phyloP scores from a whole-genome alignment of 2,797 vertebrate species.

The Morelia viridis region DNA sequence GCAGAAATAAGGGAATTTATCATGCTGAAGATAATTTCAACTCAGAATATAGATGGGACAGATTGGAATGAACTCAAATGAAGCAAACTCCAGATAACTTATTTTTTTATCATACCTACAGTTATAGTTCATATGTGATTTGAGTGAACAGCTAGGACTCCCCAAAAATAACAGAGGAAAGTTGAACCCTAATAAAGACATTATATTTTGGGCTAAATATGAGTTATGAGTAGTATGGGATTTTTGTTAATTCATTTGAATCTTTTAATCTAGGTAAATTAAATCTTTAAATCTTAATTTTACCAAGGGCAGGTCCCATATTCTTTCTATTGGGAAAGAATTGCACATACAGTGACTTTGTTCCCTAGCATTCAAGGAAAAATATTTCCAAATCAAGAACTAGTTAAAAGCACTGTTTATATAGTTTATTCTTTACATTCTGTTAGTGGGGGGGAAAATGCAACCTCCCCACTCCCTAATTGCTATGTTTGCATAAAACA shows the following conservation, averaged over 20 bases:
- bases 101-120: not conserved
- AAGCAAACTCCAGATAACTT: not conserved
- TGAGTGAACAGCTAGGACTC: no score
- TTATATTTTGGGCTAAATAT: not conserved
- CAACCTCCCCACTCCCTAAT: no score
- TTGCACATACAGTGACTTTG: not conserved
- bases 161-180: not conserved
- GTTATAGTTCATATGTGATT: not conserved
- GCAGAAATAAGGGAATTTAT: conserved; percentile 21
- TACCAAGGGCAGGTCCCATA: not conserved
- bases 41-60: conserved; percentile 13
- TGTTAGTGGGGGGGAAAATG: not conserved
- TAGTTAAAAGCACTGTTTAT: not conserved
- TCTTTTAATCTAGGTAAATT: not conserved
- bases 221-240: not conserved
- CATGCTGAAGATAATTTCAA: conserved; percentile 3
- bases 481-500: no score
- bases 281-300: not conserved
- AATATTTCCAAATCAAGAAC: not conserved
- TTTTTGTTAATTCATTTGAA: not conserved
- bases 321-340: not conserved
- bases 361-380: not conserved
- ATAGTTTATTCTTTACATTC: not conserved
- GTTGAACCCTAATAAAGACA: not conserved
- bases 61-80: not conserved